These are phyloP conservation scores for Amphipyra tragopoginis DNA, from an alignment of 2,888 invertebrate genomes.

Conservation along the genomic window DNA sequence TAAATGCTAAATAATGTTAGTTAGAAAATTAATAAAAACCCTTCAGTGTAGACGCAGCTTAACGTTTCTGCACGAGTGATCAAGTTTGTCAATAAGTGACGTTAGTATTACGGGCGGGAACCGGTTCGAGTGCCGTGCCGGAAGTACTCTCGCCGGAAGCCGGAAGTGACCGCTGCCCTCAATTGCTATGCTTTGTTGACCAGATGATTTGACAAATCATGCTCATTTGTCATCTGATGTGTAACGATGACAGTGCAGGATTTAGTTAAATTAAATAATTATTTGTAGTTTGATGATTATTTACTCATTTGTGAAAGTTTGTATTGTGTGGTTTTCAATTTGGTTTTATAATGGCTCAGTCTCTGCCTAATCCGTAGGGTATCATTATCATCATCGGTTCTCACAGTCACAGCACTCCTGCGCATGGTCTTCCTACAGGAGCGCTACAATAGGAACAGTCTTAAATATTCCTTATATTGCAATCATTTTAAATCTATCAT, in stretches of 20 bases:
- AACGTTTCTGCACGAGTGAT: slow-evolving; percentile 56
- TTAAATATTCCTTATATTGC: too few relatives aligned
- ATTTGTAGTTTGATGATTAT: not conserved
- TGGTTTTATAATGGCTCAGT: too few relatives aligned
- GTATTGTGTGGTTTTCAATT: not conserved
- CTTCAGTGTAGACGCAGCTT: slow-evolving; percentile 9
- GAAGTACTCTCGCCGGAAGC: slow-evolving; percentile 55
- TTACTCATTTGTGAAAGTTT: slow-evolving; percentile 26
- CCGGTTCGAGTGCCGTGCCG: slow-evolving; percentile 35
- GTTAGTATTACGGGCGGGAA: slow-evolving; percentile 36
- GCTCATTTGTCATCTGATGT: slow-evolving; percentile 5
- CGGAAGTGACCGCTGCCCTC: slow-evolving; percentile 56
- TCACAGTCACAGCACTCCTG: too few relatives aligned
- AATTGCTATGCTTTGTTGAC: slow-evolving; percentile 54
- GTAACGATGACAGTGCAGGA: not conserved
- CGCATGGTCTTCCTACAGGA: too few relatives aligned
- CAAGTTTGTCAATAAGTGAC: slow-evolving; percentile 50
- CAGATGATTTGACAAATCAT: slow-evolving; percentile 22
- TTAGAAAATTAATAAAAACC: not conserved
- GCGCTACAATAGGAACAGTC: too few relatives aligned
- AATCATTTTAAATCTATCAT: too few relatives aligned
- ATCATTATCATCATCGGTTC: too few relatives aligned
- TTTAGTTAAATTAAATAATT: too few relatives aligned
- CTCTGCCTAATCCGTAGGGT: too few relatives aligned
- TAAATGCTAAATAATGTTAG: too few relatives aligned